Evolutionary conservation across 2,888 invertebrate genomes (phyloP).

Genomic region (Chironomus tentans): DNA sequence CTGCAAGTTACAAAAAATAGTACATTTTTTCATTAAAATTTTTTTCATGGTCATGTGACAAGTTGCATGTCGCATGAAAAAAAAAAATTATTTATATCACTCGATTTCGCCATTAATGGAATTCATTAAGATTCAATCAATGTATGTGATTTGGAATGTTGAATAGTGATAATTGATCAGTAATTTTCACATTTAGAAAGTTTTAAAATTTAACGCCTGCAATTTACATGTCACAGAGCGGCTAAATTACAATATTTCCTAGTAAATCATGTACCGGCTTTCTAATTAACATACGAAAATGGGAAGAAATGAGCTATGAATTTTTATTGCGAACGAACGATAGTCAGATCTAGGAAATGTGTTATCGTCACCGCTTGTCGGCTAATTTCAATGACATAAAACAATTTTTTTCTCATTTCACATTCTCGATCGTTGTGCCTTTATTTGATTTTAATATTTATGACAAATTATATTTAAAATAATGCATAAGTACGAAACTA

Average conservation of each 20-base stretch:
- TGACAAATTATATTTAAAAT: not conserved
- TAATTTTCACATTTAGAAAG: not conserved
- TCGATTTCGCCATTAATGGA: not conserved
- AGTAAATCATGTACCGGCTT: not conserved
- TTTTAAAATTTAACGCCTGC: not conserved
- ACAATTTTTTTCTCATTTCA: not conserved
- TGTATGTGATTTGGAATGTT: not conserved
- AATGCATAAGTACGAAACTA: not conserved
- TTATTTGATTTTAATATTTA: not conserved
- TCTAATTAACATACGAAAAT: not conserved
- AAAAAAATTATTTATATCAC: not conserved
- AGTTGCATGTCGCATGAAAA: not conserved
- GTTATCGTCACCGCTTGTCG: not conserved
- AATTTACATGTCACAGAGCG: not conserved
- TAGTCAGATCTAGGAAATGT: not conserved
- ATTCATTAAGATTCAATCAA: not conserved
- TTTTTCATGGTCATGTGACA: slow-evolving; percentile 18
- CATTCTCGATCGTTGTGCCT: not conserved
- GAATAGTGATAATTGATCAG: not conserved
- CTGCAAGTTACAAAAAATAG: not conserved
- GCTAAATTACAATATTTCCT: not conserved
- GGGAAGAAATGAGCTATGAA: not conserved
- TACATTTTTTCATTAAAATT: not conserved
- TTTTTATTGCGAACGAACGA: too few relatives aligned
- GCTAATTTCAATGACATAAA: not conserved